Evolutionary conservation across 2,113 vertebrate species (phyloP), one percentile per base, ranked within the genome.

Genomic region (Siniperca chuatsi): DNA sequence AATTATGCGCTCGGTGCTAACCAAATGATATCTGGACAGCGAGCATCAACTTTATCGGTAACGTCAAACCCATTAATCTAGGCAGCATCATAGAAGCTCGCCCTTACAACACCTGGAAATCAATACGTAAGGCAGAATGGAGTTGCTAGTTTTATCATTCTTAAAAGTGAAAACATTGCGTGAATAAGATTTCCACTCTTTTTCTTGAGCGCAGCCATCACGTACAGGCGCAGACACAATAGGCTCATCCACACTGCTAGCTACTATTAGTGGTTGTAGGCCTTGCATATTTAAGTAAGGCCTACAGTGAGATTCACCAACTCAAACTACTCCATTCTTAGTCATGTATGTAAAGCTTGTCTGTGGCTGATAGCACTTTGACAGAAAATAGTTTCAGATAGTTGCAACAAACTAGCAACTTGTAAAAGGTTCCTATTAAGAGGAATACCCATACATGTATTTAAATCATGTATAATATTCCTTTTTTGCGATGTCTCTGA

Each of bases 221-320:
- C 8, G 9, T 35, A 42, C 33, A 42, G 21, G 20, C 44, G 4
- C 11, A 58, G 54, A 83, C 68, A 87, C 85, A 80, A 85, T 76
- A 57, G 83, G 75, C 82, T 85, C 50, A 57, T 44, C 54, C 54
- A 54, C 42, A 37, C 40, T 57, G 18, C 8, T 55, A 71, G 70
- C 70, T 66, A 25, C 62, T 72, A 18, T 55, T n/a, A 40, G 40
- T 60, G 50, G 40, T 33, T 35, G 10, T 3, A 80, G 91, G 92
- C 91, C 91, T 84, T 69, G 75, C 68, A 71, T 76, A 37, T 81
- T 40, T 40, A 50, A 42, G 40, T 46, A 75, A 73, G 77, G 87
- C 83, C 83, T 86, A 23, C 33, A 74, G 16, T 73, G 79, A 78
- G 55, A 78, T 79, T 52, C 48, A 67, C 65, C n/a, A 52, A 55